Evolutionary conservation across 2,113 vertebrate species (phyloP).

Genomic region (Scatophagus argus): DNA sequence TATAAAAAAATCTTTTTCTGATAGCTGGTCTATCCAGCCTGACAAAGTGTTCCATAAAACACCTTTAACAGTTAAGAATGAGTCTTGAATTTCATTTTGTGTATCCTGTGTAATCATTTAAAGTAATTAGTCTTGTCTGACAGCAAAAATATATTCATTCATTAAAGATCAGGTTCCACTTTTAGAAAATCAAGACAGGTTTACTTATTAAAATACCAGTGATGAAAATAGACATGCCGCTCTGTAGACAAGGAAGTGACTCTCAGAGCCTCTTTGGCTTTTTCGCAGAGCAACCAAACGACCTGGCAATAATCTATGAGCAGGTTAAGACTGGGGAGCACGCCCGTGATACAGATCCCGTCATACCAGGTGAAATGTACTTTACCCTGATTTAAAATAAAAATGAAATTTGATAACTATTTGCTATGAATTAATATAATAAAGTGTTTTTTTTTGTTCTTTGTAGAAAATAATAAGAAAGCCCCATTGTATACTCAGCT

Average conservation of each 20-base stretch:
- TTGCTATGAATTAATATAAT: background rate
- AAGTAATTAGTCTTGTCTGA: background rate
- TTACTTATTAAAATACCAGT: background rate
- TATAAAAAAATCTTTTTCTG: background rate
- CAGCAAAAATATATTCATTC: background rate
- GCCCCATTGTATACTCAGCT: fast-evolving
- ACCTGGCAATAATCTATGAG: constrained; percentile 44
- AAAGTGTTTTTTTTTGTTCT: background rate
- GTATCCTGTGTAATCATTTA: background rate
- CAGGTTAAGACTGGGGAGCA: constrained; percentile 18
- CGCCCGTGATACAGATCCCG: background rate
- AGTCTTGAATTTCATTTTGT: no score
- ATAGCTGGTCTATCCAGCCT: background rate
- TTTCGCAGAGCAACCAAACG: constrained; percentile 28
- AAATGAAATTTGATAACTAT: fast-evolving
- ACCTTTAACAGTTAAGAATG: background rate
- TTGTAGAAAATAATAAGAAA: constrained; percentile 6
- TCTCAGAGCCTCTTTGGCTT: background rate
- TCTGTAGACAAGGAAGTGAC: background rate
- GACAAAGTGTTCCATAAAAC: background rate
- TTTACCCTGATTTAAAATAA: background rate
- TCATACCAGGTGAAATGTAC: constrained; percentile 36
- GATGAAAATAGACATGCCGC: background rate
- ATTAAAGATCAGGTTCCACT: no score
- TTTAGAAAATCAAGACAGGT: no score